Percentiles rank a stretch among this genome's conserved stretches.
These are phyloP conservation scores for Machimus atricapillus DNA, from an alignment of 2,888 invertebrate genomes.

Conservation along the genomic window DNA sequence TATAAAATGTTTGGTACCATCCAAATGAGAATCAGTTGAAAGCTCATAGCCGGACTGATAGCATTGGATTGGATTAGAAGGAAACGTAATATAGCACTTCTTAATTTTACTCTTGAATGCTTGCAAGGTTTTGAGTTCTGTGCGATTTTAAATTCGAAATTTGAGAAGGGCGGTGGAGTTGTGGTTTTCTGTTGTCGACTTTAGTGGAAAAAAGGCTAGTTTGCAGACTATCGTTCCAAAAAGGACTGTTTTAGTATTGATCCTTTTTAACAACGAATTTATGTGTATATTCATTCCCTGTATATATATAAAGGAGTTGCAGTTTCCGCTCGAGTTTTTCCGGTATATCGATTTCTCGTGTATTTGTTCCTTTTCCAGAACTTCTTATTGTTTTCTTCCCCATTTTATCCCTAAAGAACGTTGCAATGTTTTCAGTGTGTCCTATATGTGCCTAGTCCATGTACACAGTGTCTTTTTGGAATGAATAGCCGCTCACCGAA, in stretches of 20 bases:
- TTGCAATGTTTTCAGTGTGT: not conserved
- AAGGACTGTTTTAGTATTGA: slow-evolving; percentile 34
- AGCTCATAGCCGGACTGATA: slow-evolving; percentile 58
- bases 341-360: slow-evolving; percentile 35
- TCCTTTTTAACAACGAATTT: not conserved
- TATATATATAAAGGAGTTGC: slow-evolving; percentile 2
- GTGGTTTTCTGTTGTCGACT: not conserved
- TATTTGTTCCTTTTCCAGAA: not conserved
- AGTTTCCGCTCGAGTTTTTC: slow-evolving; percentile 23
- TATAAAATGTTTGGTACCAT: slow-evolving; percentile 40
- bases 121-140: slow-evolving; percentile 1
- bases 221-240: slow-evolving; percentile 2
- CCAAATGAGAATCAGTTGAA: slow-evolving; percentile 44
- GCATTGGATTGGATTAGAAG: slow-evolving; percentile 44
- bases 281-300: not conserved
- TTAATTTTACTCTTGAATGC: not conserved
- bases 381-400: slow-evolving; percentile 14
- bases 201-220: not conserved
- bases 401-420: slow-evolving; percentile 3
- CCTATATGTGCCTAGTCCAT: not conserved
- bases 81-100: not conserved
- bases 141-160: not conserved
- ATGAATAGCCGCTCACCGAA: not conserved
- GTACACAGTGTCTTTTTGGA: slow-evolving; percentile 8
- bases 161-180: not conserved